Evolutionary conservation across 1,140 invertebrate genomes (phyloP).

Genomic region (Neodiprion pinetum): DNA sequence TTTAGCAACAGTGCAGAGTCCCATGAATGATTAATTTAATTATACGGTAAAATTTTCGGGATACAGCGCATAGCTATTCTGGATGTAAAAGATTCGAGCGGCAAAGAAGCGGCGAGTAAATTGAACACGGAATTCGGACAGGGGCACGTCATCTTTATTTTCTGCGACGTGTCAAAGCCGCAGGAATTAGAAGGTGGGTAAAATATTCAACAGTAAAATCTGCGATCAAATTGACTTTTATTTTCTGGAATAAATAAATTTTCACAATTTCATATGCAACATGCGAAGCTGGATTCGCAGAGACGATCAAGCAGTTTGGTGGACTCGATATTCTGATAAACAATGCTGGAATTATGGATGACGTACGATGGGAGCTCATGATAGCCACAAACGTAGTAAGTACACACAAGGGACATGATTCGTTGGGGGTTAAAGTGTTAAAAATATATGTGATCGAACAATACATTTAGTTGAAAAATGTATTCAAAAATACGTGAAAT

Average conservation of each 20-base stretch:
- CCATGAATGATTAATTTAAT: neutral
- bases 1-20: neutral
- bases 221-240: neutral
- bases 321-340: conserved; percentile 59
- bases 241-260: neutral
- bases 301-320: conserved; percentile 39
- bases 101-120: conserved; percentile 44
- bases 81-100: conserved; percentile 50
- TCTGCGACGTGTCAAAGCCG: conserved; percentile 59
- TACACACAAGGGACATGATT: no score
- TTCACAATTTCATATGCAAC: neutral
- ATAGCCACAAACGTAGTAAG: conserved; percentile 48
- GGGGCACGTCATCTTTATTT: conserved; percentile 56
- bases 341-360: conserved; percentile 59
- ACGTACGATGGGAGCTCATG: conserved; percentile 54
- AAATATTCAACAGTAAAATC: conserved; percentile 12
- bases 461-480: no score
- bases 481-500: no score
- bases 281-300: conserved; percentile 47
- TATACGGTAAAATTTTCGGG: neutral
- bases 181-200: conserved; percentile 48
- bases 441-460: no score
- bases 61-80: conserved; percentile 47
- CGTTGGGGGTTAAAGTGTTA: no score
- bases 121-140: conserved; percentile 59